Conservation (phyloP, 2,888 invertebrate genomes). For the Candidula unifasciata region DNA sequence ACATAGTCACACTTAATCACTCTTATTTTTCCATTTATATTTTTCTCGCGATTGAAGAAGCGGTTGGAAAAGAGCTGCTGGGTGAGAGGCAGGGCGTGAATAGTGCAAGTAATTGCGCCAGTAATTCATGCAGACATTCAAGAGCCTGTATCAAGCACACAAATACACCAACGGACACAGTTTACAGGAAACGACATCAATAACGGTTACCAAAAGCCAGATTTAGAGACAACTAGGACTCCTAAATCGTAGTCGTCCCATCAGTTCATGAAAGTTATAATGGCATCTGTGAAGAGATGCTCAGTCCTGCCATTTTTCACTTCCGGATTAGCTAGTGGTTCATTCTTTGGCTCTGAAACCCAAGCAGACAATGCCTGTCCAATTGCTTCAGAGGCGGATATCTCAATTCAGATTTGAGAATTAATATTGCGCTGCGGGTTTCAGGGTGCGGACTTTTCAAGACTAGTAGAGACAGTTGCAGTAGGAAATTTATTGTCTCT, state of each 20-base stretch:
- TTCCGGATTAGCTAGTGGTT: neutral
- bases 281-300: neutral
- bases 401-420: no score
- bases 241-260: neutral
- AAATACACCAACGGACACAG: neutral
- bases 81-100: neutral
- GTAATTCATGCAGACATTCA: neutral
- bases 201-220: neutral
- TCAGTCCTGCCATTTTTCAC: slow-evolving; percentile 20
- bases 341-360: neutral
- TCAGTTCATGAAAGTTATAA: neutral
- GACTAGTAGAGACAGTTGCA: no score
- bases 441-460: no score
- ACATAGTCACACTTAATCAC: neutral
- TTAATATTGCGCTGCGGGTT: no score
- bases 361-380: no score
- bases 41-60: neutral
- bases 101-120: neutral
- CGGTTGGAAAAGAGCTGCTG: neutral
- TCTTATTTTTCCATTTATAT: neutral
- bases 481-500: no score
- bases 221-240: neutral
- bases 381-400: no score
- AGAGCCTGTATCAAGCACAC: neutral
- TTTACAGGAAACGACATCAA: neutral